Percentiles rank a stretch among this genome's conserved stretches.
phyloP scores from a whole-genome alignment of 2,113 vertebrate genomes.

The Leucosticte australis region DNA sequence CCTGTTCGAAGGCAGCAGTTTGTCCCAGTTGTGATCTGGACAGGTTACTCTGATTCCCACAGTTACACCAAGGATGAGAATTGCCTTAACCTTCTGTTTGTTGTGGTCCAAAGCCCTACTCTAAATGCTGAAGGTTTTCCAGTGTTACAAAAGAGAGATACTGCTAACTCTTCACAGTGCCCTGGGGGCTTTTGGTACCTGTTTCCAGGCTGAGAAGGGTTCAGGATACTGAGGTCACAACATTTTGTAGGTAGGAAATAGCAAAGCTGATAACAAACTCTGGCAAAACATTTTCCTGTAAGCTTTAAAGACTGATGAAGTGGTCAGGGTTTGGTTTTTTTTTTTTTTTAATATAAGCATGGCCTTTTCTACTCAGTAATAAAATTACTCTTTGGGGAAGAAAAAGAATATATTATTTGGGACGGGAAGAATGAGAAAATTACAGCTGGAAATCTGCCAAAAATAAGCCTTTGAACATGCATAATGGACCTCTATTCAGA shows the following conservation, averaged over 20 bases:
- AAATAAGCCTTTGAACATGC: not conserved
- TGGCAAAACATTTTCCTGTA: not conserved
- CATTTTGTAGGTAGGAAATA: not conserved
- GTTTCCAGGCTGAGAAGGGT: not conserved
- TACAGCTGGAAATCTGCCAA: not conserved
- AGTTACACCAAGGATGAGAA: not conserved
- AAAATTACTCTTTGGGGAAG: not conserved
- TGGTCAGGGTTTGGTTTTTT: not conserved
- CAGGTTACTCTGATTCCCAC: not conserved
- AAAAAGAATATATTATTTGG: not conserved
- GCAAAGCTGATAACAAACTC: not conserved
- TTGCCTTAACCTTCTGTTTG: not conserved
- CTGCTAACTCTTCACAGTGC: not conserved
- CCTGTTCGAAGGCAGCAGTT: not conserved
- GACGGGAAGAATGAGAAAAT: not conserved
- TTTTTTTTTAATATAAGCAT: not conserved
- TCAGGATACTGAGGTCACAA: not conserved
- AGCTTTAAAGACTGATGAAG: not conserved
- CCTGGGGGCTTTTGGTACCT: not conserved
- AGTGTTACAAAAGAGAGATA: fast-evolving
- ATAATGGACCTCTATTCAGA: not conserved
- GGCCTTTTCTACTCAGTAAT: not conserved
- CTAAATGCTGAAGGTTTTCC: not conserved
- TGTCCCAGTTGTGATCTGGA: not conserved
- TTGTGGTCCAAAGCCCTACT: not conserved